Conservation (phyloP, 1,140 invertebrate genomes). For the Bursaphelenchus mucronatus region DNA sequence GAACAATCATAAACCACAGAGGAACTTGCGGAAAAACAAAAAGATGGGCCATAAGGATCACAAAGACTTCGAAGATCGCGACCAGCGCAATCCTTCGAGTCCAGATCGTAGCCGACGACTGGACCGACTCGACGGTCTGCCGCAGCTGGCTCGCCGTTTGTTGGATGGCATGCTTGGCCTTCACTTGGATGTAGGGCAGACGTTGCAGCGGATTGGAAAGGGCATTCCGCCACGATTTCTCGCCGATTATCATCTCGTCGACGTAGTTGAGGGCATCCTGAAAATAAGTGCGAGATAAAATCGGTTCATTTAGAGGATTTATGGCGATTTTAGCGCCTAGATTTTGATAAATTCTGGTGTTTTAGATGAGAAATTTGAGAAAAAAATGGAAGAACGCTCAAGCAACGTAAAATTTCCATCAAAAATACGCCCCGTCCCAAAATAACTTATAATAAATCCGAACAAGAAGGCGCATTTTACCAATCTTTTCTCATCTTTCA, state of each 20-base stretch:
- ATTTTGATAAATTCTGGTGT: no score
- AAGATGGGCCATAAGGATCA: conserved; percentile 20
- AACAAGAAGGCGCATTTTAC: neutral
- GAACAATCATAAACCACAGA: conserved; percentile 37
- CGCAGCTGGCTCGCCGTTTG: neutral
- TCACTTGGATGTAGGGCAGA: conserved; percentile 49
- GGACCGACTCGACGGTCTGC: neutral
- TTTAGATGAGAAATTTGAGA: no score
- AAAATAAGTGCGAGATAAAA: conserved; percentile 20
- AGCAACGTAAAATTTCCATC: no score
- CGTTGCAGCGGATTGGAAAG: conserved; percentile 48
- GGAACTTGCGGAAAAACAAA: conserved; percentile 32
- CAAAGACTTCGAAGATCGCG: neutral
- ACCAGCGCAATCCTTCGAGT: neutral
- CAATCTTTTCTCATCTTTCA: neutral
- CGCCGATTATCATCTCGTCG: conserved; percentile 59
- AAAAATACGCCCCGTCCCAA: no score
- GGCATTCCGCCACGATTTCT: conserved; percentile 47
- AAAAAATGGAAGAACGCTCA: no score
- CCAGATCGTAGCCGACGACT: conserved; percentile 7
- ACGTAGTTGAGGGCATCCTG: conserved; percentile 58
- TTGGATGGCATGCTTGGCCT: conserved; percentile 27
- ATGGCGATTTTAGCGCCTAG: no score
- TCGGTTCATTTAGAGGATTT: neutral
- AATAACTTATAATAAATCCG: no score